A percentile compares a stretch with the other conserved stretches of the same genome.
phyloP scores from a whole-genome alignment of 2,113 vertebrate species.

The Boulengeromyrus knoepffleri region DNA sequence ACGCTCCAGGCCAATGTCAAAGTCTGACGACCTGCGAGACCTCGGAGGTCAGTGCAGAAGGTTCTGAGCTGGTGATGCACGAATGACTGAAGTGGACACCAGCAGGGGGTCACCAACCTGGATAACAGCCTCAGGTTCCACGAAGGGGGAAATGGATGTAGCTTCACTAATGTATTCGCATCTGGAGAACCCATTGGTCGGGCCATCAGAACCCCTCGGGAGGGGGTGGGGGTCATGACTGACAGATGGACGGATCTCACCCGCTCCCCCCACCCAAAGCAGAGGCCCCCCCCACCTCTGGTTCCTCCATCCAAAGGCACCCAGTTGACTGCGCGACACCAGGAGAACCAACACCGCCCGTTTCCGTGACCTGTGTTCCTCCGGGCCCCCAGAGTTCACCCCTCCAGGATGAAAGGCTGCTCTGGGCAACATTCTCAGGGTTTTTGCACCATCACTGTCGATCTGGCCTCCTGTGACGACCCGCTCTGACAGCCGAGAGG shows the following conservation, averaged over 20 bases:
- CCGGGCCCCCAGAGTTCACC: neutral
- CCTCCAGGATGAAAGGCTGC: constrained; percentile 1
- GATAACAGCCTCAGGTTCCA: neutral
- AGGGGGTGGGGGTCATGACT: neutral
- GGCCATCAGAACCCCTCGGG: neutral
- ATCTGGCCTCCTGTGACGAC: constrained; percentile 34
- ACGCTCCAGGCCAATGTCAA: constrained; percentile 19
- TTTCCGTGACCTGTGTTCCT: neutral
- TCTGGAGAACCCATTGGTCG: neutral
- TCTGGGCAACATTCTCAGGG: neutral
- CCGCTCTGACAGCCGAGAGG: constrained; percentile 28
- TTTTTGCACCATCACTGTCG: neutral
- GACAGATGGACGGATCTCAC: neutral
- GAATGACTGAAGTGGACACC: neutral
- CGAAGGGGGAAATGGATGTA: neutral
- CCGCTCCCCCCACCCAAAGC: neutral
- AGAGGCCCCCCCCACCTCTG: neutral
- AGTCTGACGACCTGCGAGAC: constrained; percentile 32
- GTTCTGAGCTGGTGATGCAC: constrained; percentile 23
- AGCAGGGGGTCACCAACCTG: neutral
- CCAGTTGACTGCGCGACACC: neutral
- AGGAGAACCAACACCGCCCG: neutral
- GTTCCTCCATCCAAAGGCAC: neutral
- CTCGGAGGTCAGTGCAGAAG: constrained; percentile 40
- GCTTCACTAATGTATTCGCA: neutral